A percentile compares a stretch with the other conserved stretches of the same genome.
phyloP scores from a whole-genome alignment of 2,797 vertebrate genomes.

The Knipowitschia caucasica region DNA sequence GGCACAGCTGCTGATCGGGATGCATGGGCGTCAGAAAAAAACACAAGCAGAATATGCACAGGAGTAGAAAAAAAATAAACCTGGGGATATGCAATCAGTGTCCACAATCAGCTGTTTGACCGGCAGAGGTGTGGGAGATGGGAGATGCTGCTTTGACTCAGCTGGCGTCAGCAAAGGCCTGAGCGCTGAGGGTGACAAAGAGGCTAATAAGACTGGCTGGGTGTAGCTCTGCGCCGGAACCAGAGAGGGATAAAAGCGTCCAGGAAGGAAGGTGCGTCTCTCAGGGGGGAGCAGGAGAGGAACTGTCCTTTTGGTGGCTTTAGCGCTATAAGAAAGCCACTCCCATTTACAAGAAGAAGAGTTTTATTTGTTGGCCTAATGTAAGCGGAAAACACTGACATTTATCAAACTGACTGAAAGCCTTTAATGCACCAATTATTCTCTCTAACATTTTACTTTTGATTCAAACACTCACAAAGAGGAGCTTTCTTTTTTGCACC shows the following conservation, averaged over 20 bases:
- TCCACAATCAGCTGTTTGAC: slow-evolving; percentile 52
- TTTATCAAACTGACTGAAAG: slow-evolving; percentile 36
- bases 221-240: slow-evolving; percentile 23
- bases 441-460: slow-evolving; percentile 17
- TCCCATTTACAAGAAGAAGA: slow-evolving; percentile 25
- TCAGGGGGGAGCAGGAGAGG: slow-evolving; percentile 36
- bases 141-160: slow-evolving; percentile 35
- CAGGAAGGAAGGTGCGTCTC: slow-evolving; percentile 18
- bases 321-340: slow-evolving; percentile 23
- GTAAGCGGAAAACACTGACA: slow-evolving; percentile 24
- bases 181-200: slow-evolving; percentile 36
- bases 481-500: slow-evolving; percentile 3
- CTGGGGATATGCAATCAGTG: slow-evolving; percentile 51
- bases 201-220: slow-evolving; percentile 47
- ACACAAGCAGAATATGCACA: slow-evolving; percentile 38
- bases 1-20: slow-evolving; percentile 21
- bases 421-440: slow-evolving; percentile 28
- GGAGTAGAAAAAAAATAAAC: slow-evolving; percentile 24
- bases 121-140: slow-evolving; percentile 36
- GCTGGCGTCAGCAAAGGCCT: slow-evolving; percentile 48
- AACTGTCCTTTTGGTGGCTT: slow-evolving; percentile 43
- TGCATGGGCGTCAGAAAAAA: slow-evolving; percentile 37
- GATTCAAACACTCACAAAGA: slow-evolving; percentile 12
- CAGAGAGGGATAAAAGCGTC: slow-evolving; percentile 15
- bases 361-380: slow-evolving; percentile 28